A percentile compares a stretch with the other conserved stretches of the same genome.
Evolutionary conservation across 2,888 invertebrate species (phyloP).

Genomic region (Archips crataeganus): DNA sequence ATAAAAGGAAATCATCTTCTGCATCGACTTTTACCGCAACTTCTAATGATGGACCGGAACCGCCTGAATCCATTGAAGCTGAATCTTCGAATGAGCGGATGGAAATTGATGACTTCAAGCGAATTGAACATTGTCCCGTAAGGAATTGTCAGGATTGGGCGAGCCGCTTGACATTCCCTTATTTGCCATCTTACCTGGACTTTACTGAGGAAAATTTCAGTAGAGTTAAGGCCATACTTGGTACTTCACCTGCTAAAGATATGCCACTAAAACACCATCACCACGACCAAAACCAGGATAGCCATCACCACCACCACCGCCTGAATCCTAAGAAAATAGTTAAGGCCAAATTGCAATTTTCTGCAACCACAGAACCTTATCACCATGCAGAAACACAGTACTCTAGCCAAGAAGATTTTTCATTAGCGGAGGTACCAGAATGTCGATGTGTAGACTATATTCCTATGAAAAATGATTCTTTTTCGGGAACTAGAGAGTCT

Average conservation of each 20-base stretch:
- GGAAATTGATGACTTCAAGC: constrained; percentile 60
- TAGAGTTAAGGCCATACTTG: constrained; percentile 64
- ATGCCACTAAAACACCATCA: constrained; percentile 48
- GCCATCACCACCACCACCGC: too few relatives aligned
- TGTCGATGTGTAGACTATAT: constrained; percentile 61
- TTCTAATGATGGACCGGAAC: constrained; percentile 38
- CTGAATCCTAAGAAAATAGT: constrained; percentile 60
- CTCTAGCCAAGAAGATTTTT: constrained; percentile 69
- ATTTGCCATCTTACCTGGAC: constrained; percentile 65
- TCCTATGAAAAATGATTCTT: constrained; percentile 16
- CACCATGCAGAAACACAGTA: constrained; percentile 70
- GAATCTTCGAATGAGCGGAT: constrained; percentile 66
- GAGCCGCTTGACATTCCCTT: constrained; percentile 59
- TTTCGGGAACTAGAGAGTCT: constrained; percentile 40
- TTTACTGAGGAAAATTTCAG: constrained; percentile 71
- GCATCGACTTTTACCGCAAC: constrained; percentile 23
- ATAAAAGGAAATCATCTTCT: constrained; percentile 40
- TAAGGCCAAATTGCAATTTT: constrained; percentile 62
- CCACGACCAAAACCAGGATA: too few relatives aligned
- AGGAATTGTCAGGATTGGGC: constrained; percentile 60
- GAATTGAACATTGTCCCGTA: constrained; percentile 61
- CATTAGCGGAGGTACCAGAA: constrained; percentile 44
- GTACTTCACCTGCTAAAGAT: constrained; percentile 45
- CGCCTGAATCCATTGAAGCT: constrained; percentile 44
- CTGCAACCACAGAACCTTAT: constrained; percentile 61